Evolutionary conservation across 2,888 invertebrate genomes (phyloP).

Genomic region (Tenthredo scrophulariae): DNA sequence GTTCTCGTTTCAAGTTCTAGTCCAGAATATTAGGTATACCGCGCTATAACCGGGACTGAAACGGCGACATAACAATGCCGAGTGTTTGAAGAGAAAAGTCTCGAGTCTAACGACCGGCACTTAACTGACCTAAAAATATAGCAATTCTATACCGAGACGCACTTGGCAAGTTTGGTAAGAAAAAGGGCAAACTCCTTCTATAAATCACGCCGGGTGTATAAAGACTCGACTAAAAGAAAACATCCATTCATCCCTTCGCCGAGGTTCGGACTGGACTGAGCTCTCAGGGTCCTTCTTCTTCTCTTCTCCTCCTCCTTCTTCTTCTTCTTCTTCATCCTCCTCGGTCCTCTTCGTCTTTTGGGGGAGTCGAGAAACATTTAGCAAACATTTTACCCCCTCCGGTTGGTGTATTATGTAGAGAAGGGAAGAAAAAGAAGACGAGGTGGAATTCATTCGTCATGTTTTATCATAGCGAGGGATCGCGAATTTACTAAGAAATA

Average conservation of each 20-base stretch:
- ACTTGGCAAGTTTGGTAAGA: slow-evolving; percentile 40
- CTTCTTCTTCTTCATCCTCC: neutral
- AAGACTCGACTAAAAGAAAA: slow-evolving; percentile 58
- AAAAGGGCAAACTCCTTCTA: slow-evolving; percentile 32
- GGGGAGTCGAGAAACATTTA: slow-evolving; percentile 55
- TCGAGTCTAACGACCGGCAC: slow-evolving; percentile 46
- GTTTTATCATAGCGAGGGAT: slow-evolving; percentile 52
- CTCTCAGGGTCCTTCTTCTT: neutral
- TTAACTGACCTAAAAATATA: slow-evolving; percentile 43
- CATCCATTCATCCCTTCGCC: slow-evolving; percentile 61
- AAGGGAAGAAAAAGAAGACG: neutral
- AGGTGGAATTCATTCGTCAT: slow-evolving; percentile 60
- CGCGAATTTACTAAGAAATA: slow-evolving; percentile 28
- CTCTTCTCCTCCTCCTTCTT: neutral
- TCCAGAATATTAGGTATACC: neutral
- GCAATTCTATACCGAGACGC: slow-evolving; percentile 28
- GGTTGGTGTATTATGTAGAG: slow-evolving; percentile 53
- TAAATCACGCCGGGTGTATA: slow-evolving; percentile 49
- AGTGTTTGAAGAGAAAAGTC: slow-evolving; percentile 28
- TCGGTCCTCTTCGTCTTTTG: neutral
- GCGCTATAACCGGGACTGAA: neutral
- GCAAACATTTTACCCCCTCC: slow-evolving; percentile 58
- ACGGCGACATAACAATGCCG: neutral
- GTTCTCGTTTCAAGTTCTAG: neutral
- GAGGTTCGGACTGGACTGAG: slow-evolving; percentile 38